Base-by-base conservation (phyloP, 2,113 vertebrate genomes). In the Mormoops blainvillei region DNA sequence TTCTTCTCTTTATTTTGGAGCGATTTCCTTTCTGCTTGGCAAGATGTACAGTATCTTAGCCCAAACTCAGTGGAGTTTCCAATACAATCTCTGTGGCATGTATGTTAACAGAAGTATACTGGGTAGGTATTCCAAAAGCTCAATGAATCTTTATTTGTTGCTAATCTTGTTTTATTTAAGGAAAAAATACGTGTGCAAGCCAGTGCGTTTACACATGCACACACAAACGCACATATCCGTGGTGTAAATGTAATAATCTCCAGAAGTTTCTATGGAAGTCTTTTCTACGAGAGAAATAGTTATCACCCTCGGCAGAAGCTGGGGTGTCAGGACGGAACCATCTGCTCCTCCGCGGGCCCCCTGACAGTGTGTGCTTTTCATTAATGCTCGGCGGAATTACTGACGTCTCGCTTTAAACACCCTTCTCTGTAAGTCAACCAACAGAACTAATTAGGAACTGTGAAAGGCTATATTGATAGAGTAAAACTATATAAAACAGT, bases 401-500 rank as follows among this genome's bases (percentile, higher is more conserved):
- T 98, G 97, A 97, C 58, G 95, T 87, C 89, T 98, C 92, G 83
- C 97, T 98, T 98, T 96, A 98, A 98, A 97, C 97, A 94, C 3
- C 63, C 87, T 97, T 98, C 98, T 98, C 97, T 98, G 96, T 97
- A 98, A 98, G 95, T 98, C 96, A 97, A 96, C 98, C 97, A 98
- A 97, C 97, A 98, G 97, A 98, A 98, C 95, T 98, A 98, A 98
- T 98, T 98, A 98, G 97, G 95, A 98, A 94, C 96, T 97, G 98
- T 98, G 98, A 98, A 98, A 98, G 98, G 97, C 82, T 82, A 97
- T 98, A 98, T 98, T 98, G 98, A 98, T 97, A 96, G 95, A 97
- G 97, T 90, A 95, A 98, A 98, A 98, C 97, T 97, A 96, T 43
- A 97, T 97, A 97, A 97, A 98, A 95, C 74, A 76, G 93, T 95